phyloP scores from a whole-genome alignment of 2,113 vertebrate genomes.

The Tenrec ecaudatus region DNA sequence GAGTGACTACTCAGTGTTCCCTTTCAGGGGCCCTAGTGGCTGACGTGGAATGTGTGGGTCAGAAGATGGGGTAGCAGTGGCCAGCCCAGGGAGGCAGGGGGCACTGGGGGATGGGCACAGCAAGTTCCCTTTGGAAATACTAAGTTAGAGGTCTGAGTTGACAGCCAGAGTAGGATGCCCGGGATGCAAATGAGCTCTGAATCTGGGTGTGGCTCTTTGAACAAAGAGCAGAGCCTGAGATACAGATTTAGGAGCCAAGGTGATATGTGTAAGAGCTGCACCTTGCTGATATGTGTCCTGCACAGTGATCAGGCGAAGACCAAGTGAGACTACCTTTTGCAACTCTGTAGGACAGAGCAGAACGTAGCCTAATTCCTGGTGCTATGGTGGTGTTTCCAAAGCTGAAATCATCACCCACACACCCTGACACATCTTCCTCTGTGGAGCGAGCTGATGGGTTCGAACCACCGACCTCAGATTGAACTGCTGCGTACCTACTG shows the following conservation, averaged over 20 bases:
- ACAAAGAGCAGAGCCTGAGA: background rate
- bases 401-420: background rate
- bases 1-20: too few species aligned
- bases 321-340: background rate
- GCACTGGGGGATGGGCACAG: background rate
- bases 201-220: background rate
- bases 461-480: background rate
- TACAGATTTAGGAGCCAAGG: background rate
- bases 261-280: too few species aligned
- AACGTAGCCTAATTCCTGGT: background rate
- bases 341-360: background rate
- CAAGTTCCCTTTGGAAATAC: background rate
- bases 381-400: background rate
- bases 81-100: background rate
- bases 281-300: background rate
- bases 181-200: background rate
- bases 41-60: accelerated
- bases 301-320: background rate
- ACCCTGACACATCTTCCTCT: background rate
- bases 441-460: background rate
- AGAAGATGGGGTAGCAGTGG: background rate
- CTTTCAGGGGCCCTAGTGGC: background rate
- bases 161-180: background rate
- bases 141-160: background rate
- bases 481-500: background rate